These are phyloP conservation scores for Ferdinandea cuprea DNA, from an alignment of 2,888 invertebrate genomes.

Conservation along the genomic window DNA sequence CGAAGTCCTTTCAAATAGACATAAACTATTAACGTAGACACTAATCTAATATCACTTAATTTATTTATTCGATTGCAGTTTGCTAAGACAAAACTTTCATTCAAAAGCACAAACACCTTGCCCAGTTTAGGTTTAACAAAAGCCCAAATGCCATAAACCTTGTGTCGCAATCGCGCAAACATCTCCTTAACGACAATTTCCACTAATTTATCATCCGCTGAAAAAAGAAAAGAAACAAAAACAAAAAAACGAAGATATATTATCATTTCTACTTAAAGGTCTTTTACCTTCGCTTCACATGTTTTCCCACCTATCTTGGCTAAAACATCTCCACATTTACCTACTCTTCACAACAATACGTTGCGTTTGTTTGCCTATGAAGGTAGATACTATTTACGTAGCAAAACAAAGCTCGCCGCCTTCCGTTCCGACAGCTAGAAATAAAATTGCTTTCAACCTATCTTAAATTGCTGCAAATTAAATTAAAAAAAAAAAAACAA, in stretches of 20 bases:
- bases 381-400: too few relatives aligned
- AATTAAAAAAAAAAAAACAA: constrained; percentile 44
- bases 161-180: too few relatives aligned
- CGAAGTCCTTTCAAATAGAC: too few relatives aligned
- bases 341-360: neutral
- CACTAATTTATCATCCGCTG: constrained; percentile 48
- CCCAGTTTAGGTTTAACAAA: too few relatives aligned
- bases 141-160: too few relatives aligned
- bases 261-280: constrained; percentile 52
- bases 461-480: constrained; percentile 65
- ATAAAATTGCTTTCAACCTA: constrained; percentile 53
- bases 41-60: too few relatives aligned
- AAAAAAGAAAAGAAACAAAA: too few relatives aligned
- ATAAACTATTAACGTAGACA: too few relatives aligned
- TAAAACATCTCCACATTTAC: constrained; percentile 2
- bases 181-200: constrained; percentile 54
- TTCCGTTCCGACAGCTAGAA: constrained; percentile 26
- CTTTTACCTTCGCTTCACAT: constrained; percentile 54
- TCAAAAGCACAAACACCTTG: too few relatives aligned
- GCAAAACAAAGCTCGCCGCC: constrained; percentile 8
- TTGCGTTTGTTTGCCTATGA: neutral
- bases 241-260: constrained; percentile 21
- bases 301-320: constrained; percentile 22
- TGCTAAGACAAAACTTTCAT: too few relatives aligned
- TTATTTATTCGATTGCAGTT: too few relatives aligned